Conservation (phyloP, 2,888 invertebrate species). For the Gari tellinella region DNA sequence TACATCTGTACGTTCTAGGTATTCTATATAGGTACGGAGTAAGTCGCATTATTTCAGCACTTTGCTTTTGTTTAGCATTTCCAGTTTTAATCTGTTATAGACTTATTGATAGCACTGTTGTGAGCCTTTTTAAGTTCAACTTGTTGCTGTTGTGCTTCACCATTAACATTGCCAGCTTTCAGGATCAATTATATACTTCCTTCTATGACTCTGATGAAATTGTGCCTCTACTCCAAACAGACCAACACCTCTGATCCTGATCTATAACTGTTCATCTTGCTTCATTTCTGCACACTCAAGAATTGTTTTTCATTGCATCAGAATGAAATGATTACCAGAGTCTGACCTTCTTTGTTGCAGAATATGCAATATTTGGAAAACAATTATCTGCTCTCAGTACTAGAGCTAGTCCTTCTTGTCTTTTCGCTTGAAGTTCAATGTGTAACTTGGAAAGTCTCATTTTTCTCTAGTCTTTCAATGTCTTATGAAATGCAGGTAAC, state of each 20-base stretch:
- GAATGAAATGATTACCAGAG: not conserved
- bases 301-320: slow-evolving; percentile 13
- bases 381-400: slow-evolving; percentile 2
- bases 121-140: slow-evolving; percentile 1
- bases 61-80: slow-evolving; percentile 1
- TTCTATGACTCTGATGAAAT: slow-evolving; percentile 8
- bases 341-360: slow-evolving; percentile 12
- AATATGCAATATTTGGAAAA: slow-evolving; percentile 23
- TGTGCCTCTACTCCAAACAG: slow-evolving; percentile 19
- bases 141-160: slow-evolving; percentile 5
- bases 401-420: slow-evolving; percentile 1
- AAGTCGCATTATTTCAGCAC: slow-evolving; percentile 13
- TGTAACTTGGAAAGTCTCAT: not conserved
- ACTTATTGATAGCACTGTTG: slow-evolving; percentile 14
- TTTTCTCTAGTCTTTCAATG: slow-evolving; percentile 12
- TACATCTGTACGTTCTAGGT: slow-evolving; percentile 7
- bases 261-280: slow-evolving; percentile 4
- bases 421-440: not conserved
- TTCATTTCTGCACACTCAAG: slow-evolving; percentile 8
- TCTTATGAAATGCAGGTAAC: slow-evolving; percentile 18
- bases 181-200: slow-evolving; percentile 13
- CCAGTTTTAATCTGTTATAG: slow-evolving; percentile 6
- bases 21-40: slow-evolving; percentile 5
- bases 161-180: slow-evolving; percentile 6
- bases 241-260: slow-evolving; percentile 14